Conservation (phyloP, 2,888 invertebrate genomes). For the Prenolepis imparis region DNA sequence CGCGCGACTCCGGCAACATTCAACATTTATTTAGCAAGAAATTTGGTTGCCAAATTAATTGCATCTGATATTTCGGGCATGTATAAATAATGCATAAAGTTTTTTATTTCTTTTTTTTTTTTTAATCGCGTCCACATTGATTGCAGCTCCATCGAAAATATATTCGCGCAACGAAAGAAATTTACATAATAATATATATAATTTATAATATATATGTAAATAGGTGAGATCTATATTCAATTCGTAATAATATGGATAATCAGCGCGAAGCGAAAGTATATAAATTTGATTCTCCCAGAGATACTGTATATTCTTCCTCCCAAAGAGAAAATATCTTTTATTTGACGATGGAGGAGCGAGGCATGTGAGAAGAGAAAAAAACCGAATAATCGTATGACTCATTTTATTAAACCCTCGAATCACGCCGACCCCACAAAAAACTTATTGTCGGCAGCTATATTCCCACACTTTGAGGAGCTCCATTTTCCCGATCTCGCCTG, state of each 20-base stretch:
- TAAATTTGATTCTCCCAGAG: not conserved
- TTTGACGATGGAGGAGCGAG: not conserved
- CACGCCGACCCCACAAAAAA: slow-evolving; percentile 9
- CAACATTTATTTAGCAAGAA: slow-evolving; percentile 30
- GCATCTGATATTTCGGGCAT: not conserved
- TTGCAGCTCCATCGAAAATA: not conserved
- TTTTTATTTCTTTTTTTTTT: not conserved
- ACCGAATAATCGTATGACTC: slow-evolving; percentile 45
- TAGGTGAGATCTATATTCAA: not conserved
- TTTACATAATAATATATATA: slow-evolving; percentile 2
- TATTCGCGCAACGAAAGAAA: not conserved
- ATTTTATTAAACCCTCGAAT: slow-evolving; percentile 29
- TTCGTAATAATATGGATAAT: not conserved
- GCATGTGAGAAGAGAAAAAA: not conserved
- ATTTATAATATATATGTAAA: slow-evolving; percentile 7
- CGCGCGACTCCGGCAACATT: not conserved
- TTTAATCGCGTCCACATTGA: not conserved
- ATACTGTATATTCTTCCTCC: too few relatives aligned
- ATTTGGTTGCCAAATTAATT: slow-evolving; percentile 27
- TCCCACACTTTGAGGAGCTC: slow-evolving; percentile 53
- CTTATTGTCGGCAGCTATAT: slow-evolving; percentile 54
- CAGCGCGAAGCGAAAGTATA: not conserved
- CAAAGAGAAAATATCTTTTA: not conserved
- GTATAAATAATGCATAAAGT: slow-evolving; percentile 9
- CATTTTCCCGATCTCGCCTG: slow-evolving; percentile 54